Evolutionary conservation across 2,888 invertebrate genomes (phyloP).

Genomic region (Caradrina clavipalpis): DNA sequence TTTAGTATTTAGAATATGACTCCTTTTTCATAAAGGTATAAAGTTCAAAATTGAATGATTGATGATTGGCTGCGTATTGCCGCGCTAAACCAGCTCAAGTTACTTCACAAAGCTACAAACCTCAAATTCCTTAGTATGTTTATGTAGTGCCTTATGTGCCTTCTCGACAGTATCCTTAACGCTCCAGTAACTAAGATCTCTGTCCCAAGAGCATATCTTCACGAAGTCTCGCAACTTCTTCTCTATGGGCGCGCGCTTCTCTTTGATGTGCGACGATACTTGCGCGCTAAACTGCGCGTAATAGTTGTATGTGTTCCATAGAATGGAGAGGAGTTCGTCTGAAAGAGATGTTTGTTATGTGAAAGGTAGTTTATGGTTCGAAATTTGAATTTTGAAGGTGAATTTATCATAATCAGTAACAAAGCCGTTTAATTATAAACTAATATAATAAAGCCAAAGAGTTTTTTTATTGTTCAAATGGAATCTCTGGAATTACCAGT

Average conservation of each 20-base stretch:
- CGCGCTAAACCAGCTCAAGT: too few species aligned
- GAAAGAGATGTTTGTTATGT: slow-evolving; percentile 12
- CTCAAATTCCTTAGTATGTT: slow-evolving; percentile 96
- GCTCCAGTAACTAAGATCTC: slow-evolving; percentile 98
- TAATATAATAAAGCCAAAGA: too few species aligned
- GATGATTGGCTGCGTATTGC: too few species aligned
- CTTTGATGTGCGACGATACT: slow-evolving; percentile 92
- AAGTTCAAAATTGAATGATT: neutral
- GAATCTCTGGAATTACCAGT: too few species aligned
- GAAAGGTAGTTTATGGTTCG: too few species aligned
- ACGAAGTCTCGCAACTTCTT: slow-evolving; percentile 98
- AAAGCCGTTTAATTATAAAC: too few species aligned
- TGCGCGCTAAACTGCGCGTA: slow-evolving; percentile 94
- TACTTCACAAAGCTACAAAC: slow-evolving; percentile 70
- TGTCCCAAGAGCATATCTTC: slow-evolving; percentile 98
- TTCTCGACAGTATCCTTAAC: slow-evolving; percentile 97
- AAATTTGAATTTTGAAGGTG: too few species aligned
- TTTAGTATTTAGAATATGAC: too few species aligned
- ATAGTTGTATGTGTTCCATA: slow-evolving; percentile 96
- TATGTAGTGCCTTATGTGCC: slow-evolving; percentile 96
- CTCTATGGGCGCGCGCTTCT: slow-evolving; percentile 95
- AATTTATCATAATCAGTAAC: too few species aligned
- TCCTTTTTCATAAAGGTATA: neutral
- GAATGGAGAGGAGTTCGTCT: slow-evolving; percentile 92
- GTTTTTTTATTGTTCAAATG: too few species aligned